Evolutionary conservation across 2,888 invertebrate species (phyloP).

Genomic region (Elegia similella): DNA sequence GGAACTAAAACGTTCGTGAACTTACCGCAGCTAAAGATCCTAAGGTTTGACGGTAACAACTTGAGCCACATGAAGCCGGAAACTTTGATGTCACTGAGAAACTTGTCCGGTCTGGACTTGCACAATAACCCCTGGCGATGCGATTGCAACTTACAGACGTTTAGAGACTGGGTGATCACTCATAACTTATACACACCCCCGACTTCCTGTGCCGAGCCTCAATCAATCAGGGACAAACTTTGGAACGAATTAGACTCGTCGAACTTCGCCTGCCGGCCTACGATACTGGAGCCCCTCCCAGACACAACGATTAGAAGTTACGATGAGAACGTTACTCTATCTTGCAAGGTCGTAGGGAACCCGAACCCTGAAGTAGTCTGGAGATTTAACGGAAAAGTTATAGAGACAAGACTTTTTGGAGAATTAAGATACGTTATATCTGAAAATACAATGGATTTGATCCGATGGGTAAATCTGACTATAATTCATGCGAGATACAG

Average conservation of each 20-base stretch:
- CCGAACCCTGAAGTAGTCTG: constrained; percentile 89
- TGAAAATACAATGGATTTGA: constrained; percentile 72
- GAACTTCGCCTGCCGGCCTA: constrained; percentile 92
- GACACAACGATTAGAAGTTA: constrained; percentile 83
- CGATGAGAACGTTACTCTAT: constrained; percentile 87
- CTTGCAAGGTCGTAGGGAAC: constrained; percentile 88
- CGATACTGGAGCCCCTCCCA: constrained; percentile 84
- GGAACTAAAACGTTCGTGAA: constrained; percentile 87
- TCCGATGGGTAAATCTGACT: constrained; percentile 85
- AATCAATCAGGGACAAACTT: constrained; percentile 83
- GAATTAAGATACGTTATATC: constrained; percentile 73
- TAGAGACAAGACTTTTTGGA: constrained; percentile 76
- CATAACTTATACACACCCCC: constrained; percentile 89
- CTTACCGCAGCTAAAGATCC: constrained; percentile 84
- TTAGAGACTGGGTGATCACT: constrained; percentile 88
- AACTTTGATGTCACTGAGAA: constrained; percentile 85
- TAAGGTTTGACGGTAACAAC: constrained; percentile 89
- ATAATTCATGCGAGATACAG: constrained; percentile 83
- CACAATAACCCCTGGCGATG: constrained; percentile 94
- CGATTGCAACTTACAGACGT: constrained; percentile 90
- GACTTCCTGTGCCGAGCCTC: constrained; percentile 88
- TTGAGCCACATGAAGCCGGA: constrained; percentile 85
- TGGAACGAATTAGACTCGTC: constrained; percentile 88
- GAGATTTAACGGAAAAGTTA: constrained; percentile 84
- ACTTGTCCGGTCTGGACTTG: constrained; percentile 87